phyloP scores from a whole-genome alignment of 2,888 invertebrate genomes.

The Tetramorium bicarinatum region DNA sequence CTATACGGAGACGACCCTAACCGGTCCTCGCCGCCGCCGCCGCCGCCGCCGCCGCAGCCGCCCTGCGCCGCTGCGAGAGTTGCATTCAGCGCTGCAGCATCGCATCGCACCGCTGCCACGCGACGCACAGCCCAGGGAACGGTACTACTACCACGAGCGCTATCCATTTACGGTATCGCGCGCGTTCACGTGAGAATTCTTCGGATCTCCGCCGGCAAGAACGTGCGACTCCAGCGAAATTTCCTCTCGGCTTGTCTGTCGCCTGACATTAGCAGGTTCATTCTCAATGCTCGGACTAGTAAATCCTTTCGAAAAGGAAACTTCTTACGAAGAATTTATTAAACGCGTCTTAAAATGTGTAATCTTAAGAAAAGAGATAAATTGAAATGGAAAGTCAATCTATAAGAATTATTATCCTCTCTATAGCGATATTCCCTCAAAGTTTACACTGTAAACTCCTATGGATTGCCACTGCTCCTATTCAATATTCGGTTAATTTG shows the following conservation, averaged over 20 bases:
- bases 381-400: not conserved
- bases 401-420: not conserved
- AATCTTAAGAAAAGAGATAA: not conserved
- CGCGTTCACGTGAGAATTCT: slow-evolving; percentile 75
- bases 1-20: slow-evolving; percentile 72
- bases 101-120: slow-evolving; percentile 45
- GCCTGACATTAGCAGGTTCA: not conserved
- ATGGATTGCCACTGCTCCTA: too few species aligned
- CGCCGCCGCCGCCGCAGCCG: slow-evolving; percentile 53
- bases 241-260: not conserved
- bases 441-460: too few species aligned
- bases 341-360: not conserved
- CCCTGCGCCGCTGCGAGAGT: slow-evolving; percentile 40
- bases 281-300: too few species aligned
- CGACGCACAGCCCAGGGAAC: slow-evolving; percentile 66
- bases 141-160: slow-evolving; percentile 69
- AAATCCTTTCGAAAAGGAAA: not conserved
- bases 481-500: too few species aligned
- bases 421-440: too few species aligned
- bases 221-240: slow-evolving; percentile 53
- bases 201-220: slow-evolving; percentile 17
- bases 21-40: slow-evolving; percentile 72
- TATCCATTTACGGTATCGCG: slow-evolving; percentile 76
- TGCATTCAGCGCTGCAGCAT: slow-evolving; percentile 48
- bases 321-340: not conserved